Evolutionary conservation across 2,888 invertebrate species (phyloP).

Genomic region (Andrena bicolor): DNA sequence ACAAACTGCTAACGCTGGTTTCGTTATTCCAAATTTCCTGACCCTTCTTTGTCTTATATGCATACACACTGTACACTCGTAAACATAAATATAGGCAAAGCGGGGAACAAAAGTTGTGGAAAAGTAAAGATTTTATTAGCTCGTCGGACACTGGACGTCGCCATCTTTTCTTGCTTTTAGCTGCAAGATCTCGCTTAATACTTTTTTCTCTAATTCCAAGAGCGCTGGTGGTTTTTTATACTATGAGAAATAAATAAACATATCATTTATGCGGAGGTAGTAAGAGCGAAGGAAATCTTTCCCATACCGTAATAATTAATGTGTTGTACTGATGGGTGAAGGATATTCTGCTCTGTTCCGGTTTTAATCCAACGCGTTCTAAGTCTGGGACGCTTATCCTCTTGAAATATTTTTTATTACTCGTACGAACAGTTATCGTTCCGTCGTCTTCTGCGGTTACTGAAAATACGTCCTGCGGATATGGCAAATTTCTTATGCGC

Average conservation of each 20-base stretch:
- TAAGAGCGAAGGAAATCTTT: constrained; percentile 18
- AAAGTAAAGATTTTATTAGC: constrained; percentile 69
- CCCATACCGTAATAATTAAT: constrained; percentile 90
- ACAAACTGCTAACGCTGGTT: neutral
- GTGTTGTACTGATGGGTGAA: constrained; percentile 91
- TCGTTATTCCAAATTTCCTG: neutral
- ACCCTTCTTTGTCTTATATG: neutral
- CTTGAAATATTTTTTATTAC: constrained; percentile 94
- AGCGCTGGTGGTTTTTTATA: constrained; percentile 91
- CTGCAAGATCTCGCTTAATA: constrained; percentile 80
- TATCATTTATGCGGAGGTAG: constrained; percentile 26
- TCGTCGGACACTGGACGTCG: constrained; percentile 82
- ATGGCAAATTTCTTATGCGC: constrained; percentile 93
- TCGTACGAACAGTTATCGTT: constrained; percentile 90
- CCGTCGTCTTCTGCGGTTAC: constrained; percentile 89
- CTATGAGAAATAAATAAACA: constrained; percentile 85
- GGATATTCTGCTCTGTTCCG: constrained; percentile 89
- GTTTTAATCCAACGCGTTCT: constrained; percentile 87
- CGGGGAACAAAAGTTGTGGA: constrained; percentile 15
- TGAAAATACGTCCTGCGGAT: constrained; percentile 90
- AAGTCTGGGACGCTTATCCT: constrained; percentile 90
- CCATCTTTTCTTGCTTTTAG: constrained; percentile 78
- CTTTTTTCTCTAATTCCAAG: constrained; percentile 89
- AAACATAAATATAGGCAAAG: neutral
- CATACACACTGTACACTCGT: neutral